Percentiles rank a stretch among this genome's conserved stretches.
Evolutionary conservation across 2,888 invertebrate species (phyloP).

Genomic region (Anarsia innoxiella): DNA sequence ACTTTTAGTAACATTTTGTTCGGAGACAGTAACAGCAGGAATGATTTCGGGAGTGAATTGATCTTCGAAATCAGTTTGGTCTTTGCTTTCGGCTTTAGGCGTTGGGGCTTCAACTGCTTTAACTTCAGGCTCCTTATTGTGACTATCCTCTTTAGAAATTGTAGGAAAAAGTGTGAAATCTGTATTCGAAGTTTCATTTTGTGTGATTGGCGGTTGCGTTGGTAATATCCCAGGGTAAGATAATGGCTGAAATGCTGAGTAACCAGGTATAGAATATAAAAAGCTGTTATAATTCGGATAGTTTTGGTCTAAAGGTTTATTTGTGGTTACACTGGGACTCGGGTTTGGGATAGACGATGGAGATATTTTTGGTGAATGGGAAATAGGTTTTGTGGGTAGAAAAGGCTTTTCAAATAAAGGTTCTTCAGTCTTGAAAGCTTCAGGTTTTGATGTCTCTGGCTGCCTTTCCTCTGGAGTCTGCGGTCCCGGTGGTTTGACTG

Average conservation of each 20-base stretch:
- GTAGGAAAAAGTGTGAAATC: conserved; percentile 33
- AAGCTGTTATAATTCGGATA: conserved; percentile 56
- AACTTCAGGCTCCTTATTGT: conserved; percentile 21
- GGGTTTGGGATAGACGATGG: conserved; percentile 69
- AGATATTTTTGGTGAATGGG: conserved; percentile 61
- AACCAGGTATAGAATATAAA: conserved; percentile 61
- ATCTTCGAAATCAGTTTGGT: conserved; percentile 56
- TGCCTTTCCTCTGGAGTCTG: background rate
- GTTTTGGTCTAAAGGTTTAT: conserved; percentile 43
- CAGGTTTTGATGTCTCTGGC: background rate
- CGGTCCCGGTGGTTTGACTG: background rate
- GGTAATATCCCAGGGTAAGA: conserved; percentile 41
- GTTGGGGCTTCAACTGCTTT: conserved; percentile 22
- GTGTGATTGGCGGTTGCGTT: conserved; percentile 29
- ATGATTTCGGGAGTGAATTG: conserved; percentile 54
- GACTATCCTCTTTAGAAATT: conserved; percentile 19
- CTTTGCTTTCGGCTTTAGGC: no score
- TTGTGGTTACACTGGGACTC: conserved; percentile 55
- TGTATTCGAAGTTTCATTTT: conserved; percentile 25
- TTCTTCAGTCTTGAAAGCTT: no score
- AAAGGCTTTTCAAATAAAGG: conserved; percentile 45
- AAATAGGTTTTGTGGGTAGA: conserved; percentile 43
- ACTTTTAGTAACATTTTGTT: conserved; percentile 25
- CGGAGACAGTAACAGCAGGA: conserved; percentile 31
- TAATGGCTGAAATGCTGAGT: conserved; percentile 64